A percentile compares a stretch with the other conserved stretches of the same genome.
Evolutionary conservation across 2,797 vertebrate genomes (phyloP).

Genomic region (Sebastes ruberrimus): DNA sequence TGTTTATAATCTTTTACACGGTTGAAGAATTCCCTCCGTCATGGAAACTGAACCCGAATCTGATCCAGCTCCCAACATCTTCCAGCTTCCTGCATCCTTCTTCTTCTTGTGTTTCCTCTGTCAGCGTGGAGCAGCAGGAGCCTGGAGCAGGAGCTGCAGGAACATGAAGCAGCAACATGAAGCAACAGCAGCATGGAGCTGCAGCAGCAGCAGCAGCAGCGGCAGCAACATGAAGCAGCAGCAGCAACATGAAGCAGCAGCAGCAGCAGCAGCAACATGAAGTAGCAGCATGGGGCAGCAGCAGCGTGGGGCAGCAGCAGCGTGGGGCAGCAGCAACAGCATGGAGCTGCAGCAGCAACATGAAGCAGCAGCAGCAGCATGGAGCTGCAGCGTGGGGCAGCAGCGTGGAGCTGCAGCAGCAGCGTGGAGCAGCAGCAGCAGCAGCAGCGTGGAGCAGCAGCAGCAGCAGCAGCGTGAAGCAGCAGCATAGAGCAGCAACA

Average conservation of each 20-base stretch:
- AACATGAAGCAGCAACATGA: too few species aligned
- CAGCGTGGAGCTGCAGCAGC: conserved; percentile 26
- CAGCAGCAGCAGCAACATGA: too few species aligned
- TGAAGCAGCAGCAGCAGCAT: too few species aligned
- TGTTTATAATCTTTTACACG: conserved; percentile 42
- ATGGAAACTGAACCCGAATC: conserved; percentile 50
- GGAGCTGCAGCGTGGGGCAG: too few species aligned
- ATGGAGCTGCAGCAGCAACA: too few species aligned
- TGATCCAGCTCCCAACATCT: conserved; percentile 31
- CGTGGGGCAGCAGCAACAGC: neutral
- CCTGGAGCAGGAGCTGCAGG: too few species aligned
- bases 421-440: accelerated
- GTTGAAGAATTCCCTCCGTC: conserved; percentile 35
- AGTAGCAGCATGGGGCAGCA: too few species aligned
- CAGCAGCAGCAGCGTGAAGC: too few species aligned
- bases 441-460: accelerated
- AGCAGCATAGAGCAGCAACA: too few species aligned
- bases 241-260: conserved; percentile 49
- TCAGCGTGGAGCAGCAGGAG: conserved; percentile 42
- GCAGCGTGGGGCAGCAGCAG: too few species aligned
- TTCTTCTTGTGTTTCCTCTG: neutral
- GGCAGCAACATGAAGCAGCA: neutral
- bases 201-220: too few species aligned
- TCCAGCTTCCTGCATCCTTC: conserved; percentile 54
- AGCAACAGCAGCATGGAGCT: too few species aligned